Base-by-base conservation (phyloP, 2,888 invertebrate species). In the Caenorhabditis virilis region DNA sequence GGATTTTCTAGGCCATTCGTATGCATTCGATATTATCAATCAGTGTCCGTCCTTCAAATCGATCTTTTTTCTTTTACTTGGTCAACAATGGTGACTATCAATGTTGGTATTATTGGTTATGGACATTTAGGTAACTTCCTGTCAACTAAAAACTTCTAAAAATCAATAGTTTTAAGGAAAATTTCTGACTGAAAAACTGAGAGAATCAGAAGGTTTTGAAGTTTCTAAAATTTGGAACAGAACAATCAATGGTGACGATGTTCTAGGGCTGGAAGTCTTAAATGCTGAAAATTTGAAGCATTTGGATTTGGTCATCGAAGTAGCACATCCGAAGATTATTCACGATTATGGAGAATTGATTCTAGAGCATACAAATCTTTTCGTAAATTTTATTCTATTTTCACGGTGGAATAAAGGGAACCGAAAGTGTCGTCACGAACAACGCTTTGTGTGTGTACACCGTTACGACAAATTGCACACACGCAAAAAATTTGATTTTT, bases 291-390 rank as follows among this genome's bases (percentile, higher is more conserved):
- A 58, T 16, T 54, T 76, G 30, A 57, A 53, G 72, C 72, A 42
- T 20, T 54, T 82, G 3, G 78, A 82, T 50, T 49, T 82, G 23
- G 74, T 82, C n/a, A 84, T 88, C 6, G 88, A 88, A 79, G 87
- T 88, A 0, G 86, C 87, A 11, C 87, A 88, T 79, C 88, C 88
- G 0, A 76, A 78, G 16, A 84, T 88, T 11, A 84, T 86, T 13
- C 72, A 80, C 27, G 66, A 85, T 54, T 86, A 83, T 79, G 87
- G 86, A 5, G 76, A 78, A 23, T 26, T 72, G 9, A 86, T 88
- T 66, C 79, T 88, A 22, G 60, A 83, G 39, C 65, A 84, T 54
- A 82, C 85, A 15, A 86, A 87, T 77, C 85, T 85, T 61, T 84
- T 87, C 84, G 86, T 86, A 71, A 69, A 72, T 62, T 49, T 23